These are phyloP conservation scores for Ichneumoninae sp. DNA, from an alignment of 2,888 invertebrate genomes.

Conservation along the genomic window DNA sequence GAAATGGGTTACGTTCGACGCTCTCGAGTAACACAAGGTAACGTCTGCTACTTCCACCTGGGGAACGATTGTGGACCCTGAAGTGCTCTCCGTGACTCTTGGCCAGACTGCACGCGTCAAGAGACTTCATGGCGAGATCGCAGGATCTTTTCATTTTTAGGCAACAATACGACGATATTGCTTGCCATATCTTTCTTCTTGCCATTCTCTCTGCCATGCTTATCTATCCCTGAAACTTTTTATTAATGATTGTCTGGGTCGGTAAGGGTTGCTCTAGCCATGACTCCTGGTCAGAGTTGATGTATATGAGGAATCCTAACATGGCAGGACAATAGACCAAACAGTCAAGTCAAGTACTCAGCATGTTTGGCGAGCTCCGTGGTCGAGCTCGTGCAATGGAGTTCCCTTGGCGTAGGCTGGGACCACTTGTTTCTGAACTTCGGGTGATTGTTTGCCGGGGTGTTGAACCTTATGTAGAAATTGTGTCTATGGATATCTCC, in stretches of 20 bases:
- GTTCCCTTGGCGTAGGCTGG: slow-evolving; percentile 45
- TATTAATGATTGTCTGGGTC: slow-evolving; percentile 10
- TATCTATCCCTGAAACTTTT: not conserved
- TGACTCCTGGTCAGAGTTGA: slow-evolving; percentile 37
- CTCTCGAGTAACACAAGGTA: slow-evolving; percentile 48
- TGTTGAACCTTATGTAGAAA: no score
- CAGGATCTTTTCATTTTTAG: no score
- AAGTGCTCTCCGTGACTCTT: not conserved
- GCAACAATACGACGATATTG: no score
- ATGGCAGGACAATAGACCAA: slow-evolving; percentile 33
- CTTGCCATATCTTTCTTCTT: not conserved
- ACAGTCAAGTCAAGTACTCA: slow-evolving; percentile 47
- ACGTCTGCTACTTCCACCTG: not conserved
- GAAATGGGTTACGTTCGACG: slow-evolving; percentile 62
- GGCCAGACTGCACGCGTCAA: not conserved
- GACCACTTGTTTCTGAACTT: slow-evolving; percentile 6
- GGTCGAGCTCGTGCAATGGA: slow-evolving; percentile 36
- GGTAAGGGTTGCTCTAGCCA: slow-evolving; percentile 26
- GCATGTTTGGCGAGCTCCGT: slow-evolving; percentile 29
- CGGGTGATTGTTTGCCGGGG: not conserved
- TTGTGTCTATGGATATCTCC: no score
- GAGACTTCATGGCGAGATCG: not conserved
- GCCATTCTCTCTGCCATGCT: not conserved
- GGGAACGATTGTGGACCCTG: not conserved
- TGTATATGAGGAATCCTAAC: slow-evolving; percentile 29